Percentiles rank a stretch among this genome's conserved stretches.
Evolutionary conservation across 2,888 invertebrate species (phyloP).

Genomic region (Aleiodes testaceus): DNA sequence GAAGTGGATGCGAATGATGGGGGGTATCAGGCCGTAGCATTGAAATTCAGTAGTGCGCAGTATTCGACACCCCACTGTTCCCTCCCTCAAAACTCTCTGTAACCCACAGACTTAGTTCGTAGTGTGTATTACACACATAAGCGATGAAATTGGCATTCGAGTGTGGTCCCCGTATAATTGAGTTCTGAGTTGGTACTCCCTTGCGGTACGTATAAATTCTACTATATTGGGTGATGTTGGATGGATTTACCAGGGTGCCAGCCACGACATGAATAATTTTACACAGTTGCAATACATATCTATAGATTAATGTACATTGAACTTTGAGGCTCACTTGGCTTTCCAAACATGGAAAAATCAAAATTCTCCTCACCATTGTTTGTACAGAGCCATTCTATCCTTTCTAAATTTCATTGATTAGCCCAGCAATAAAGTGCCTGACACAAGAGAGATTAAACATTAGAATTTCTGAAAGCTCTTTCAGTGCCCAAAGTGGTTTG

Average conservation of each 20-base stretch:
- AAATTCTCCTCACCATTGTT: too few species aligned
- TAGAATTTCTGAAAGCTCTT: too few species aligned
- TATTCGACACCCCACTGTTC: conserved; percentile 57
- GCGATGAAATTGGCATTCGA: conserved; percentile 69
- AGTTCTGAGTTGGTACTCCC: conserved; percentile 67
- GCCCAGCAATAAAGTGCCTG: too few species aligned
- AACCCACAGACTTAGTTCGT: conserved; percentile 61
- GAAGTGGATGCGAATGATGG: conserved; percentile 29
- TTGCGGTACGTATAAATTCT: conserved; percentile 45
- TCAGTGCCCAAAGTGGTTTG: background rate
- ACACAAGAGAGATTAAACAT: too few species aligned
- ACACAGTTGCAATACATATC: background rate
- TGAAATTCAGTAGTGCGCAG: conserved; percentile 58
- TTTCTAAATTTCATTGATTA: conserved; percentile 6
- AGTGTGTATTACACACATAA: conserved; percentile 63
- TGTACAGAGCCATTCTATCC: conserved; percentile 18
- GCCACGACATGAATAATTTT: conserved; percentile 65
- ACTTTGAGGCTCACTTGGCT: too few species aligned
- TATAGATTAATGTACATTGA: too few species aligned
- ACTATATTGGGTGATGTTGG: conserved; percentile 28
- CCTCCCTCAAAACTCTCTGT: conserved; percentile 2
- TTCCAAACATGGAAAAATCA: too few species aligned
- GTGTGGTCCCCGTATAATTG: conserved; percentile 68
- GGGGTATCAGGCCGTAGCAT: conserved; percentile 50
- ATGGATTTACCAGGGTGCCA: conserved; percentile 28